These are phyloP conservation scores for Drosophila ananassae DNA, from an alignment of 1,140 invertebrate species.

Conservation along the genomic window DNA sequence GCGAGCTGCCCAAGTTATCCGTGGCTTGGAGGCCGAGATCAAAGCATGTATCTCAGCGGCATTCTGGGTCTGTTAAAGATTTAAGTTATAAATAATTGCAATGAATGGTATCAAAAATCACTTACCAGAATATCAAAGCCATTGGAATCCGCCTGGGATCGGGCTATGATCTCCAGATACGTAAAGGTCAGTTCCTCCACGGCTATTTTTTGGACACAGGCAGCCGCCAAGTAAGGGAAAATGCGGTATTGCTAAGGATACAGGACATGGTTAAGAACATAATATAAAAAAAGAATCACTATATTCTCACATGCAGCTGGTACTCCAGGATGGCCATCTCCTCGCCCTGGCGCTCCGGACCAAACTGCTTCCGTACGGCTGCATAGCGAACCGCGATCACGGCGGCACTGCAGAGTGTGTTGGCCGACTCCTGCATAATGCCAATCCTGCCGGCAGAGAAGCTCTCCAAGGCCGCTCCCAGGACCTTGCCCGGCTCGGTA, in stretches of 20 bases:
- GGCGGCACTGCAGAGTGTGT: slow-evolving; percentile 89
- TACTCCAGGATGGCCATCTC: slow-evolving; percentile 96
- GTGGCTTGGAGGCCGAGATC: slow-evolving; percentile 94
- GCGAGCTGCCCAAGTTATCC: slow-evolving; percentile 92
- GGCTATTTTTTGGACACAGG: slow-evolving; percentile 91
- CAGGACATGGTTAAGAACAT: slow-evolving; percentile 55
- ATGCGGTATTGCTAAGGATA: slow-evolving; percentile 93
- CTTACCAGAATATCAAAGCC: slow-evolving; percentile 86
- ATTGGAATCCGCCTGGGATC: slow-evolving; percentile 85
- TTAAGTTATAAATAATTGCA: background rate
- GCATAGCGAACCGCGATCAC: slow-evolving; percentile 96
- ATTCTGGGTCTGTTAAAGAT: slow-evolving; percentile 86
- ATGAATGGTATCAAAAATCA: background rate
- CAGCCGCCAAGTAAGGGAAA: slow-evolving; percentile 94
- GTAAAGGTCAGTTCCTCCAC: slow-evolving; percentile 85
- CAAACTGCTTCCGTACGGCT: slow-evolving; percentile 95
- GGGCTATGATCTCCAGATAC: slow-evolving; percentile 86
- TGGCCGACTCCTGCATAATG: slow-evolving; percentile 89
- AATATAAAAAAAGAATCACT: background rate
- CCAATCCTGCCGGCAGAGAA: slow-evolving; percentile 92
- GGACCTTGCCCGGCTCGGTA: slow-evolving; percentile 90
- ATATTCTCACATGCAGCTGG: slow-evolving; percentile 90
- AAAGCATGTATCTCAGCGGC: slow-evolving; percentile 96
- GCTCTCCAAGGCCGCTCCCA: slow-evolving; percentile 92
- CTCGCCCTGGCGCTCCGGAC: slow-evolving; percentile 86